phyloP scores from a whole-genome alignment of 2,888 invertebrate genomes.

The Catocala nupta region DNA sequence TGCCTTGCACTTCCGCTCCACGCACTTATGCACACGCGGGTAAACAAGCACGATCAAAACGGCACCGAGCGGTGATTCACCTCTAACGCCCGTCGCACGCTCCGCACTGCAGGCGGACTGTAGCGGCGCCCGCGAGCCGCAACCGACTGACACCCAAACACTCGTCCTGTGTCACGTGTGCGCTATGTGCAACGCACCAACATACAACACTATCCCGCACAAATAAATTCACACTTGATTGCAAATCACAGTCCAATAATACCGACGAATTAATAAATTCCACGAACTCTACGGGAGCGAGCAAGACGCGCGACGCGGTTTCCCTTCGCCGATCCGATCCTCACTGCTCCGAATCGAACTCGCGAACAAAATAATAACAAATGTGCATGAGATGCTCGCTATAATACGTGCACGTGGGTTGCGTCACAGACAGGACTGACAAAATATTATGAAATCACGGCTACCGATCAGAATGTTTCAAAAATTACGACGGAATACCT shows the following conservation, averaged over 20 bases:
- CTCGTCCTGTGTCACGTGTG: conserved; percentile 81
- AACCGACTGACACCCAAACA: conserved; percentile 83
- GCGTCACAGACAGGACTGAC: conserved; percentile 76
- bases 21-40: conserved; percentile 85
- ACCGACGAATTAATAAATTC: conserved; percentile 67
- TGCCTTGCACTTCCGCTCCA: conserved; percentile 84
- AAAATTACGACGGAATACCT: conserved; percentile 70
- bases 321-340: conserved; percentile 76
- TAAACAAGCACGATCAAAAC: conserved; percentile 84
- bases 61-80: conserved; percentile 83
- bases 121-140: conserved; percentile 75
- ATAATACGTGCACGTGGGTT: conserved; percentile 85
- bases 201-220: conserved; percentile 74
- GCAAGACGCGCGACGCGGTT: conserved; percentile 76
- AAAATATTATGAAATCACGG: conserved; percentile 67
- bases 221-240: conserved; percentile 71
- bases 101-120: conserved; percentile 81
- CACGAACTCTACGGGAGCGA: conserved; percentile 68
- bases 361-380: conserved; percentile 91
- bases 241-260: conserved; percentile 70
- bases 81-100: conserved; percentile 75
- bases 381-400: conserved; percentile 88
- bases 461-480: conserved; percentile 59
- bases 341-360: conserved; percentile 87
- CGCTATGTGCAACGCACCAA: conserved; percentile 67